Evolutionary conservation across 2,888 invertebrate genomes (phyloP), one percentile per base, ranked within the genome.

Genomic region (Lithophane leautieri): DNA sequence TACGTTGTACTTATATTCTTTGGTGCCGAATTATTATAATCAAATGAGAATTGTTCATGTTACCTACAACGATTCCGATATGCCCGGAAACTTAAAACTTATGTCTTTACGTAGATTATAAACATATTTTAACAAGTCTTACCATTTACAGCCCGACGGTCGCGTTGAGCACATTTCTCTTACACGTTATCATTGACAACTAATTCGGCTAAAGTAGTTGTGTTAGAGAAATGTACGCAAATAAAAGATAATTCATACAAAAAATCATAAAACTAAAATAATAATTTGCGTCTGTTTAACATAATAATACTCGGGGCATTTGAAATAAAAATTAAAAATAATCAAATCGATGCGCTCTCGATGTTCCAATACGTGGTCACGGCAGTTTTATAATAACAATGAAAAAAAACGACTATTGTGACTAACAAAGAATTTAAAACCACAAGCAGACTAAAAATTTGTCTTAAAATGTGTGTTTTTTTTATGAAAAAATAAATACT

Each of bases 1-100:
- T 69, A 76, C 91, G 92, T 94, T 92, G 89, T 91, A 92, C 91
- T 91, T 94, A 93, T 83, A 91, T 89, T 95, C 96, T 96, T 96
- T 96, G 96, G 96, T 94, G 95, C 93, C 94, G 90, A 89, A 86
- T 85, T 85, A 84, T 83, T 84, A 82, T 61, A 87, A 84, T 80
- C 82, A 87, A 86, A 79, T 77, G 77, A 89, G 72, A 80, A 81
- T 85, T 87, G 83, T 86, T 83, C 84, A 85, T 86, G 79, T 84
- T 81, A 87, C 83, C 84, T 83, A 87, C 85, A 86, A 88, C 88
- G 77, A 86, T 85, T 88, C 84, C 86, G 82, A 85, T 78, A 86
- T 85, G 78, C 65, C 69, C 84, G 85, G 74, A 83, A 80, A 85
- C 85, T 82, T 85, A 88, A 84, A 85, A 87, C 79, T 87, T 83